Conservation (phyloP, 2,888 invertebrate genomes). For the Cryptocephalus moraei region DNA sequence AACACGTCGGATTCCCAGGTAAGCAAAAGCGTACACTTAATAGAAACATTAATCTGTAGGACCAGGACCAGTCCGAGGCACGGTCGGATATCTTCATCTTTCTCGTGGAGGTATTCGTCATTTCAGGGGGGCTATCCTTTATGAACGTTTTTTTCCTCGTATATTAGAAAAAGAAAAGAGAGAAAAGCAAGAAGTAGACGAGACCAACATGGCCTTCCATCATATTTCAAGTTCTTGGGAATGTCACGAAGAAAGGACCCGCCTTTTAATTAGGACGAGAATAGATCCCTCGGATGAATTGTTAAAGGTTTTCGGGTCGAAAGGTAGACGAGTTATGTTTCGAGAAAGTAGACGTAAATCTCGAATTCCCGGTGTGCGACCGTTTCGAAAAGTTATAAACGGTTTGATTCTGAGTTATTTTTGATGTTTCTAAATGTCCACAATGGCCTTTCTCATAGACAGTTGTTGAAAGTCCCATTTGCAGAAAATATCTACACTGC, state of each 20-base stretch:
- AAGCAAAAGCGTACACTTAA: slow-evolving; percentile 11
- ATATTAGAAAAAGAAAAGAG: no score
- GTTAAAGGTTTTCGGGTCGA: slow-evolving; percentile 8
- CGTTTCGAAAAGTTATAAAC: no score
- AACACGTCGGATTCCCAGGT: slow-evolving; percentile 22
- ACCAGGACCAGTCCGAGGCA: slow-evolving; percentile 17
- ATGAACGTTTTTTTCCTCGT: no score
- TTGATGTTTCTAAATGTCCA: no score
- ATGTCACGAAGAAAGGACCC: no score
- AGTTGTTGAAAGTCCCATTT: no score
- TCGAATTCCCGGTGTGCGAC: no score
- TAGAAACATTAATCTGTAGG: slow-evolving; percentile 15
- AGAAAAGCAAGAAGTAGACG: slow-evolving; percentile 10
- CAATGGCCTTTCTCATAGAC: no score
- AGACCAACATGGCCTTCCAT: slow-evolving; percentile 9
- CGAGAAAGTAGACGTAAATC: slow-evolving; percentile 5
- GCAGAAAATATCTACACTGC: no score
- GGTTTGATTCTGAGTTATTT: no score
- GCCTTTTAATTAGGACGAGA: no score
- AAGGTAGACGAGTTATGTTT: slow-evolving; percentile 13
- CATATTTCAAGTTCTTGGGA: neutral
- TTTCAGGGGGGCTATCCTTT: slow-evolving; percentile 17
- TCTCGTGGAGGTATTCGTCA: slow-evolving; percentile 22
- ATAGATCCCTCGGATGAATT: slow-evolving; percentile 6
- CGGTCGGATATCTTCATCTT: slow-evolving; percentile 24